Percentiles rank a stretch among this genome's conserved stretches.
Conservation (phyloP, 53 echinoderm and acorn worm species). For the Apostichopus leukothele region DNA sequence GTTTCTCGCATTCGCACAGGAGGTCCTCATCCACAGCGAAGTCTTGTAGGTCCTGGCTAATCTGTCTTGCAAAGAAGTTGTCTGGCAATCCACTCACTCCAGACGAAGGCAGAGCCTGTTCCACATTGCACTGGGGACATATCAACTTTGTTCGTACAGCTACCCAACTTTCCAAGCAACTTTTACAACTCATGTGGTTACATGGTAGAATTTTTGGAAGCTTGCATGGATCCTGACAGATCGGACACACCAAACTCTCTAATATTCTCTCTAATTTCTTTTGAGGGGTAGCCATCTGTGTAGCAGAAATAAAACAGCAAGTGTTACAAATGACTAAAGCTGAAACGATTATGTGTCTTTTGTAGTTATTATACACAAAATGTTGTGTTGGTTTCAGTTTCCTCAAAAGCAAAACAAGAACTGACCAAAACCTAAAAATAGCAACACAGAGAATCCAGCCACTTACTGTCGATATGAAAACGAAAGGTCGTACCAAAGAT, state of each 20-base stretch:
- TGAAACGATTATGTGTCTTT: too few species aligned
- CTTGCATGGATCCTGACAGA: slow-evolving; percentile 40
- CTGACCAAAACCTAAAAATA: too few species aligned
- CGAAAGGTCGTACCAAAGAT: too few species aligned
- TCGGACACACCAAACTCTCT: slow-evolving; percentile 42
- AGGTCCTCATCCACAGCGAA: slow-evolving; percentile 31
- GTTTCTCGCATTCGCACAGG: slow-evolving; percentile 31
- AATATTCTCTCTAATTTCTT: slow-evolving; percentile 37
- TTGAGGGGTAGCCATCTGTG: slow-evolving; percentile 39
- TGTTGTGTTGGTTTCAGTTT: too few species aligned
- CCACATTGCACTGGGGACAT: slow-evolving; percentile 45
- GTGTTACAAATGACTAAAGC: too few species aligned
- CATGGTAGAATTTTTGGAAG: slow-evolving; percentile 43
- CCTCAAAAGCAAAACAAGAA: too few species aligned
- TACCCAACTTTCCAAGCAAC: slow-evolving; percentile 41
- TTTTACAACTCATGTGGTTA: slow-evolving; percentile 45
- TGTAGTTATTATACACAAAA: too few species aligned
- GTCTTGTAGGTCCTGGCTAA: slow-evolving; percentile 36
- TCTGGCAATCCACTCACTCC: slow-evolving; percentile 34
- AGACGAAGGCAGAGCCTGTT: slow-evolving; percentile 28
- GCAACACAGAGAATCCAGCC: too few species aligned
- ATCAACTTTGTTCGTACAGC: slow-evolving; percentile 31
- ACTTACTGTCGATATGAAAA: too few species aligned
- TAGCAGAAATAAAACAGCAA: not conserved
- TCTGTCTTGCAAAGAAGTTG: slow-evolving; percentile 29